Evolutionary conservation across 1,140 invertebrate genomes (phyloP), one percentile per base, ranked within the genome.

Genomic region (Trinorchestia longiramus): DNA sequence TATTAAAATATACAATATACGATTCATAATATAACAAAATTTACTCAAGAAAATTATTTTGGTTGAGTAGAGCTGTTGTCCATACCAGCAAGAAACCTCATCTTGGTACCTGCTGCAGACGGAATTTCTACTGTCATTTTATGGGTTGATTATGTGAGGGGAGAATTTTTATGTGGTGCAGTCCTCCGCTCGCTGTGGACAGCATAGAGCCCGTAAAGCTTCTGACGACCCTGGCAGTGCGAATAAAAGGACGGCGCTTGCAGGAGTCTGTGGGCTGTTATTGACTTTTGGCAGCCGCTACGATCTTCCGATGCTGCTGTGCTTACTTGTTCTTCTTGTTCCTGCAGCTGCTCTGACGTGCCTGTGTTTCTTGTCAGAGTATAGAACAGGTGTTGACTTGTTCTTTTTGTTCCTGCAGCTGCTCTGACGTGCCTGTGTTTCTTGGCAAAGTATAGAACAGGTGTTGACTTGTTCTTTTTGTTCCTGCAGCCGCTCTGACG

Each of bases 41-140:
- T 77, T 77, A 3, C 28, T 11, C 28, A 36, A 23, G 62, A 36
- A 77, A 15, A 77, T 77, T 77, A 77, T 77, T 77, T 77, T 23
- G 62, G n/a, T n/a, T n/a, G n/a, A n/a, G n/a, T n/a, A n/a, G 62
- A 15, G 62, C 62, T 19, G 28, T 28, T 36, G 62, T 77, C 36
- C 15, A 3, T 8, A 19, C 11, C 11, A 77, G 62, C 62, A 19
- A 53, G 47, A 53, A 53, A 8, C 6, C 19, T 53, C 62, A 1
- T 77, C 62, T 36, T 23, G 11, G 62, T 36, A 77, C 62, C 62
- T 77, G 62, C 11, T 77, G 62, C 11, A 3, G 62, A 36, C 8
- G 62, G 62, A 77, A 77, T 77, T 77, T 77, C 62, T 77, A 77
- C 62, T 77, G 62, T 77, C 62, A 77, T 77, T 77, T 77, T 77